Base-by-base conservation (phyloP, 2,113 vertebrate species). In the Etheostoma cragini region DNA sequence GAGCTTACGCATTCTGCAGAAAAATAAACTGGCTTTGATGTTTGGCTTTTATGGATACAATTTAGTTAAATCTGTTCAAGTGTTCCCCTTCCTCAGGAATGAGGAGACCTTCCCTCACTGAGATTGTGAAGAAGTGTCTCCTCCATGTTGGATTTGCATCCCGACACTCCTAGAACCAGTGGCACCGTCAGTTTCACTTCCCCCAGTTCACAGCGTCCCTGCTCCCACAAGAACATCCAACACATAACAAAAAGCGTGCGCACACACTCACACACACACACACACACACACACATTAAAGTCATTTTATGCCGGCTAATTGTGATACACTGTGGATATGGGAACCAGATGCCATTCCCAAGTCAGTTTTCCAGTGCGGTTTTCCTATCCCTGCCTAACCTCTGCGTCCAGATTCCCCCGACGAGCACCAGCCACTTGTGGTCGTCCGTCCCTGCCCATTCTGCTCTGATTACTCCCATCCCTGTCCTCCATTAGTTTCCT, bases 331-430 rank as follows among this genome's bases (percentile, higher is more conserved):
- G 91, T 93, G 90, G 89, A 90, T 91, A 91, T 92, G 78, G 70
- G 91, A 94, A 73, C 89, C 93, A 95, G 95, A 96, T 95, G 93
- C 88, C 91, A 95, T 94, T 95, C 95, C 95, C 94, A 92, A 85
- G 71, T 93, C 92, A 75, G 89, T 93, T 92, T 91, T 93, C 89
- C 90, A 91, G 84, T 94, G 88, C 86, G 92, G 90, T 93, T 93
- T 95, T 76, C 76, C 84, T 91, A 94, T 90, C 89, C 90, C 95
- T 91, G 89, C 83, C 85, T 77, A 93, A 94, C 79, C 87, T 95
- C 93, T 93, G 78, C 52, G 52, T 91, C 91, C 91, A 90, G 81
- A 92, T 94, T 94, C 87, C 87, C 73, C 71, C 71, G 74, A 94
- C 91, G 83, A 92, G 90, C 88, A 91, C 84, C 91, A 93, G 83